Conservation (phyloP, 1,140 invertebrate genomes). For the Aphidius ervi region DNA sequence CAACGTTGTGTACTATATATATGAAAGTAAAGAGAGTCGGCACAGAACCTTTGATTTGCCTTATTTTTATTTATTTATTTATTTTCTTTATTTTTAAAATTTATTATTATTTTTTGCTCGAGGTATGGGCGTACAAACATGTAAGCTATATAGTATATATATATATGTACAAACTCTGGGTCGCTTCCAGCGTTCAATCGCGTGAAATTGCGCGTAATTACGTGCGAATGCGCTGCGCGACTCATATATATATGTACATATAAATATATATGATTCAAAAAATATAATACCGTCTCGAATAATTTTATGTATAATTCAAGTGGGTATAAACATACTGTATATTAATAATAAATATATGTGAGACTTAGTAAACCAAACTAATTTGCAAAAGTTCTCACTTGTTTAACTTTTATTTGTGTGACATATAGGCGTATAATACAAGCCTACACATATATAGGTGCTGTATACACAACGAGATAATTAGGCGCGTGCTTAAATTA, state of each 20-base stretch:
- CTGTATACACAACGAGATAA: neutral
- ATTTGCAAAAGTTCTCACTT: too few species aligned
- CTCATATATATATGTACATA: constrained; percentile 3
- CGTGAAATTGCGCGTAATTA: constrained; percentile 42
- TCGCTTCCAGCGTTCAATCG: constrained; percentile 31
- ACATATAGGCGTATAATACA: neutral
- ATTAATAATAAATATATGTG: too few species aligned
- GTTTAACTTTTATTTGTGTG: too few species aligned
- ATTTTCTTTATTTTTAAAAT: neutral
- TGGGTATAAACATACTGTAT: too few species aligned
- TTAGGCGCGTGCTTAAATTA: neutral
- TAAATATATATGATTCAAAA: constrained; percentile 18
- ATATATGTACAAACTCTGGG: too few species aligned
- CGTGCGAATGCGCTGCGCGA: constrained; percentile 23
- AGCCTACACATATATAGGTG: too few species aligned
- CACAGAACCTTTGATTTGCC: neutral
- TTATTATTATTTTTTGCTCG: too few species aligned
- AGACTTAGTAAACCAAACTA: too few species aligned
- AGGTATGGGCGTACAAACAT: neutral
- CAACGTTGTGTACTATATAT: too few species aligned
- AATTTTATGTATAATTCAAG: too few species aligned
- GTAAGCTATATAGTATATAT: neutral
- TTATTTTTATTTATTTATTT: neutral
- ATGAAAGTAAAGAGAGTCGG: too few species aligned
- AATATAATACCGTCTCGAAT: constrained; percentile 7